Base-by-base conservation (phyloP, 2,113 vertebrate species). In the Beaufortia kweichowensis region DNA sequence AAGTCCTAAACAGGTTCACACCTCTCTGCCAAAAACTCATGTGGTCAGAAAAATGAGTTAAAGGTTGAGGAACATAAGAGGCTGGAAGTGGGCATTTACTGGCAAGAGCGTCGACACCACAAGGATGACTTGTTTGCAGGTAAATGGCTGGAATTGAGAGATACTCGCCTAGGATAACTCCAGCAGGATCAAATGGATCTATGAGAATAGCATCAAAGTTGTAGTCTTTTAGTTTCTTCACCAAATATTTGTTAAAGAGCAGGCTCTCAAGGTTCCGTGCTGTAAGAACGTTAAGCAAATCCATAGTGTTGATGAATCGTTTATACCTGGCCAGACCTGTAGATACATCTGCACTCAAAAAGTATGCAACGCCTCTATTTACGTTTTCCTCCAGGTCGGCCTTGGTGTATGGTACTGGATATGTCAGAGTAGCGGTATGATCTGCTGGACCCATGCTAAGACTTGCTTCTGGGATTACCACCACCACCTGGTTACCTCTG, bases 151-250 rank as follows among this genome's bases (percentile, higher is more conserved):
- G 90, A 11, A 94, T 31, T 0, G 84, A 82, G 5, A 94, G 88
- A 46, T 85, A 64, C 35, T 91, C 84, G 0, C 88, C 90, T 62
- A 91, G 1, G 19, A 93, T 71, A 0, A 84, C 80, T 11, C 91
- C 92, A 1, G 88, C 88, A 2, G 90, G 87, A 31, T 78, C 33
- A 3, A 89, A 23, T 0, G 93, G 89, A 39, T 94, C 91, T 0
- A 83, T 86, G 66, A 94, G 75, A 11, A 94, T 12, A 3, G 85
- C 89, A 50, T 94, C 86, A 3, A 92, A 94, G n/a, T 88, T 83
- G 28, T 79, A 85, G 2, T 85, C 71, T 3, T 83, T 83, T 63
- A 94, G 80, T 24, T 81, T 75, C 3, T 62, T 59, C 15, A 94
- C 76, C 9, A 94, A 59, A 0, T 85, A 76, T 21, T 81, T 35